A percentile compares a stretch with the other conserved stretches of the same genome.
Conservation (phyloP, 2,113 vertebrate genomes). For the Phalacrocorax brasilianus region DNA sequence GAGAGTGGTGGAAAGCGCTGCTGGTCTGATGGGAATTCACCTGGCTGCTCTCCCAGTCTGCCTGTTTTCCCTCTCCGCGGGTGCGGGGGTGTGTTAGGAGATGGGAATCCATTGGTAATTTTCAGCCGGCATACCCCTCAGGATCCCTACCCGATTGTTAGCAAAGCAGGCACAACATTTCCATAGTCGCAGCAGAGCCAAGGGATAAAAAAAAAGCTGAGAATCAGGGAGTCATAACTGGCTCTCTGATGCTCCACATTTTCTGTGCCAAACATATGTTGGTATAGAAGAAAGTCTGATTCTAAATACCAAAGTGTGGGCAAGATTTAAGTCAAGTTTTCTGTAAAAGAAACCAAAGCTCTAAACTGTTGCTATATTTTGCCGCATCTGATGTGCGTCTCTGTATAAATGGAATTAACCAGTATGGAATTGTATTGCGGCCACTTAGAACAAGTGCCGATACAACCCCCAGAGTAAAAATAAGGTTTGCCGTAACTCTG, state of each 20-base stretch:
- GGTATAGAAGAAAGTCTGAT: constrained; percentile 42
- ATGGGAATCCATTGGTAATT: neutral
- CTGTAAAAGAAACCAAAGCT: constrained; percentile 38
- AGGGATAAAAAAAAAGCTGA: constrained; percentile 35
- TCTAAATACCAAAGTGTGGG: constrained; percentile 64
- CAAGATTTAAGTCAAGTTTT: constrained; percentile 49
- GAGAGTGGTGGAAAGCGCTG: neutral
- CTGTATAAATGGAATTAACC: neutral
- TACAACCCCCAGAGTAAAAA: neutral
- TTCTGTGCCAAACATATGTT: constrained; percentile 58
- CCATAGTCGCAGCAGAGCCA: constrained; percentile 9
- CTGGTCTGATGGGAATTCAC: constrained; percentile 7
- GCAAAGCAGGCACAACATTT: constrained; percentile 32
- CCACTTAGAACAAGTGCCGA: neutral
- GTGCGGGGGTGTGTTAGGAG: neutral
- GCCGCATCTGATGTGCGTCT: neutral
- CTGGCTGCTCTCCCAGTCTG: neutral
- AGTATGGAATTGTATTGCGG: neutral
- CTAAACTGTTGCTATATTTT: constrained; percentile 45
- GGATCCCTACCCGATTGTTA: neutral
- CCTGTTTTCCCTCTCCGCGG: neutral
- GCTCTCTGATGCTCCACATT: constrained; percentile 35
- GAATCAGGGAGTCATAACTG: constrained; percentile 54
- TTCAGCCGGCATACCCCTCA: neutral
- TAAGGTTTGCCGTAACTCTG: neutral